phyloP scores from a whole-genome alignment of 1,140 invertebrate species.

The Laupala kohalensis region DNA sequence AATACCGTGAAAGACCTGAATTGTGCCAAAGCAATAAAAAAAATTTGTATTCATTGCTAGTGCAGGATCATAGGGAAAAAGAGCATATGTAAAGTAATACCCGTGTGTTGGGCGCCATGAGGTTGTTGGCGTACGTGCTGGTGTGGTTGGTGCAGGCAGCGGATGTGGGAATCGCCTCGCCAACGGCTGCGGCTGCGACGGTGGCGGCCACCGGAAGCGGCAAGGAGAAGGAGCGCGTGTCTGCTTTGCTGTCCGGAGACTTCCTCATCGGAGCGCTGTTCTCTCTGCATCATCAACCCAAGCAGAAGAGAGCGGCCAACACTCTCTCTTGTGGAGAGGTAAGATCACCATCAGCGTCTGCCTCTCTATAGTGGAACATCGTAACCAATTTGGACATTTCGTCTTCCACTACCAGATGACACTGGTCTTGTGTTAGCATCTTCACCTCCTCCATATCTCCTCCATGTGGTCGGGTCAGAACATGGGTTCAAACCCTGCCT shows the following conservation, averaged over 20 bases:
- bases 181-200: neutral
- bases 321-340: conserved; percentile 45
- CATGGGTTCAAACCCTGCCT: too few relatives aligned
- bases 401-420: too few relatives aligned
- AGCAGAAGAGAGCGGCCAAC: conserved; percentile 33
- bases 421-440: too few relatives aligned
- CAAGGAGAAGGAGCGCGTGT: conserved; percentile 15
- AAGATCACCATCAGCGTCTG: neutral
- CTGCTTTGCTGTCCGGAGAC: conserved; percentile 43
- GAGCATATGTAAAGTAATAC: neutral
- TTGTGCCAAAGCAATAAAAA: too few relatives aligned
- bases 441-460: too few relatives aligned
- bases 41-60: too few relatives aligned
- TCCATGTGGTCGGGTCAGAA: too few relatives aligned
- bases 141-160: neutral
- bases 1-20: too few relatives aligned
- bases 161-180: neutral
- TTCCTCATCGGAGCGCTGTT: conserved; percentile 61
- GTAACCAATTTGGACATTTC: too few relatives aligned
- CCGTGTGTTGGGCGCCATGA: neutral
- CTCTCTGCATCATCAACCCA: conserved; percentile 55
- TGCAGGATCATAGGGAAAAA: neutral
- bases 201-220: neutral
- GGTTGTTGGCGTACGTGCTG: neutral
- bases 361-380: too few relatives aligned